phyloP scores from a whole-genome alignment of 2,888 invertebrate genomes.

The Macropis europaea region DNA sequence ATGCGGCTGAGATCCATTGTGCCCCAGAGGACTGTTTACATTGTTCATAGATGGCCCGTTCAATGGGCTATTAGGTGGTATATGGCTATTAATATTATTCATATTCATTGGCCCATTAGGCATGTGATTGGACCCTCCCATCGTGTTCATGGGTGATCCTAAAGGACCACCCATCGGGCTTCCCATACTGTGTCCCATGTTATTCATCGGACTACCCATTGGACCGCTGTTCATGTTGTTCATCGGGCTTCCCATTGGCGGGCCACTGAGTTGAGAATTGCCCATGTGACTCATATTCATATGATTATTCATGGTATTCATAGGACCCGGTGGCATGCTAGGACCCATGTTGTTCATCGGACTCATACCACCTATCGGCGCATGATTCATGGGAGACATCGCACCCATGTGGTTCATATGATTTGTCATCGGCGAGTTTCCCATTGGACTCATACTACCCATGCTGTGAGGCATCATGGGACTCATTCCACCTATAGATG shows the following conservation, averaged over 20 bases:
- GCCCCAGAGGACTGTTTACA: constrained; percentile 76
- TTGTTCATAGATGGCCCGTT: constrained; percentile 77
- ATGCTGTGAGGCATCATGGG: constrained; percentile 79
- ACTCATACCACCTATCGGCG: constrained; percentile 84
- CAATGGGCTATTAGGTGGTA: constrained; percentile 76
- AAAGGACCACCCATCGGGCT: constrained; percentile 85
- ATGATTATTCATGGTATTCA: constrained; percentile 81
- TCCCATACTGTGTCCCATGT: constrained; percentile 85
- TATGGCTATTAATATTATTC: constrained; percentile 77
- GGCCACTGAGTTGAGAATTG: constrained; percentile 79
- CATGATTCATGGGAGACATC: constrained; percentile 83
- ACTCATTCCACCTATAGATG: constrained; percentile 79
- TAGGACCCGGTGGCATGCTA: constrained; percentile 85
- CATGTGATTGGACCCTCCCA: constrained; percentile 80
- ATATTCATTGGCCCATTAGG: constrained; percentile 76
- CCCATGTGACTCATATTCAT: constrained; percentile 80
- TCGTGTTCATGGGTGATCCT: constrained; percentile 86
- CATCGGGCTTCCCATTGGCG: constrained; percentile 86
- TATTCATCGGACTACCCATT: constrained; percentile 85
- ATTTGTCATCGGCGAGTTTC: constrained; percentile 76
- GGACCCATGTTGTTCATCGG: constrained; percentile 88
- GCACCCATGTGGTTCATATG: constrained; percentile 85
- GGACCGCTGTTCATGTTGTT: constrained; percentile 79
- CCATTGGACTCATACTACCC: constrained; percentile 79
- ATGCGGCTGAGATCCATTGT: constrained; percentile 76